Evolutionary conservation across 2,113 vertebrate species (phyloP), one percentile per base, ranked within the genome.

Genomic region (Zapornia atra): DNA sequence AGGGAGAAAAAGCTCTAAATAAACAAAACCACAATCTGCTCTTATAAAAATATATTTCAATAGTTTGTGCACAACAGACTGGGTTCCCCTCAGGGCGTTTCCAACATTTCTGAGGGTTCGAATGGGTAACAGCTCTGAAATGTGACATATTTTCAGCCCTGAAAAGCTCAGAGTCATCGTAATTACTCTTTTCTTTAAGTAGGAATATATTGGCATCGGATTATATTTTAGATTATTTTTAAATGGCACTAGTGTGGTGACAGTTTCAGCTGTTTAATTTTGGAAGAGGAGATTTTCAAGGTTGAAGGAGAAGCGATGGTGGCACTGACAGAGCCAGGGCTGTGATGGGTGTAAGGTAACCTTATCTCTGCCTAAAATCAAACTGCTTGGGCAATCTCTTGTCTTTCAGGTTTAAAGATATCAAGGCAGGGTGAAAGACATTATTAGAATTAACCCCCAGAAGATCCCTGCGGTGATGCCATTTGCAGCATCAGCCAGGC

Each of bases 21-120:
- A 97, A 97, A 97, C 95, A 96, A 95, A 96, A 69, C 94, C 93
- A 92, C 97, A 97, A 93, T 97, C 96, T 97, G 97, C 90, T 97
- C 90, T 80, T 88, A 88, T 48, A 94, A 82, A 97, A 96, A 93
- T 87, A 85, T 70, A 75, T 57, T 95, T 89, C 82, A 92, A 75
- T 71, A 63, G 72, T 82, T 9, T 91, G 54, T 94, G 87, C 86
- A 92, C 42, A 94, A 61, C 95, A 97, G 95, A 96, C 86, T 97
- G 97, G 94, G 92, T 96, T 97, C 96, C 93, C 96, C 72, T 91
- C 88, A 46, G 94, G 96, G 93, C 84, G 8, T 96, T 96, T 94
- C 95, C 92, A 96, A n/a, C 69, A 4, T 63, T 80, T 80, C 93
- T 77, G 88, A 86, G 84, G 84, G 92, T 90, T 96, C 72, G 20